A percentile compares a stretch with the other conserved stretches of the same genome.
Conservation (phyloP, 2,888 invertebrate genomes). For the Hypsopygia costalis region DNA sequence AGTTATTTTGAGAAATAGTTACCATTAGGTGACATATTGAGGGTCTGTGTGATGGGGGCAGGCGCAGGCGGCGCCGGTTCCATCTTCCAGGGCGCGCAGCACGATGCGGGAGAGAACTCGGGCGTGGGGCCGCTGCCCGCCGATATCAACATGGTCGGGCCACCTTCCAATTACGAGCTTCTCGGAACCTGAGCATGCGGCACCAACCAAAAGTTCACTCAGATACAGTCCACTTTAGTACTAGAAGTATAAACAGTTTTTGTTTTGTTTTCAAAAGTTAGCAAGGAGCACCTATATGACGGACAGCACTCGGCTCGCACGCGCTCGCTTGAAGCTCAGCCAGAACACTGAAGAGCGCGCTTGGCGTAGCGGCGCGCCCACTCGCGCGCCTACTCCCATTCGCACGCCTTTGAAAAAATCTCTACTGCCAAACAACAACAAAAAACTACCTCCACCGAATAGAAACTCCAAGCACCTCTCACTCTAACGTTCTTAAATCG, state of each 20-base stretch:
- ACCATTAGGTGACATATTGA: slow-evolving; percentile 82
- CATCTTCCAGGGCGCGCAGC: slow-evolving; percentile 84
- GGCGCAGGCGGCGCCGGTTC: slow-evolving; percentile 80
- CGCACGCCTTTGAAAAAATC: slow-evolving; percentile 78
- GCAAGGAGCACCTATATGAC: slow-evolving; percentile 40
- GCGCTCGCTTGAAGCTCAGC: slow-evolving; percentile 78
- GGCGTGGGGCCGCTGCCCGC: slow-evolving; percentile 82
- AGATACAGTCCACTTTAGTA: slow-evolving; percentile 40
- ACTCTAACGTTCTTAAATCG: slow-evolving; percentile 77
- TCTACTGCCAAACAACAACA: slow-evolving; percentile 72
- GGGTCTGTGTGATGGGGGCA: slow-evolving; percentile 67
- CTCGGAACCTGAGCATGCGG: slow-evolving; percentile 50
- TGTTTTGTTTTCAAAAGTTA: slow-evolving; percentile 27
- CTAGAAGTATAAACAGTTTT: slow-evolving; percentile 22
- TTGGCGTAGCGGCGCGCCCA: slow-evolving; percentile 75
- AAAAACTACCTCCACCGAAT: slow-evolving; percentile 68
- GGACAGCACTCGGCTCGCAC: slow-evolving; percentile 59
- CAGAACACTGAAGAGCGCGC: slow-evolving; percentile 81
- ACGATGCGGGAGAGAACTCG: slow-evolving; percentile 79
- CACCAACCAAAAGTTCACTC: slow-evolving; percentile 54
- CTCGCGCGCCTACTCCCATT: slow-evolving; percentile 78
- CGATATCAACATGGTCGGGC: slow-evolving; percentile 83
- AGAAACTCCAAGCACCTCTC: slow-evolving; percentile 69
- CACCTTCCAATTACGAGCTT: slow-evolving; percentile 47
- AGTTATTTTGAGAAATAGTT: no score